These are phyloP conservation scores for Neosilurus hyrtlii DNA, from an alignment of 2,797 vertebrate genomes.

Conservation along the genomic window DNA sequence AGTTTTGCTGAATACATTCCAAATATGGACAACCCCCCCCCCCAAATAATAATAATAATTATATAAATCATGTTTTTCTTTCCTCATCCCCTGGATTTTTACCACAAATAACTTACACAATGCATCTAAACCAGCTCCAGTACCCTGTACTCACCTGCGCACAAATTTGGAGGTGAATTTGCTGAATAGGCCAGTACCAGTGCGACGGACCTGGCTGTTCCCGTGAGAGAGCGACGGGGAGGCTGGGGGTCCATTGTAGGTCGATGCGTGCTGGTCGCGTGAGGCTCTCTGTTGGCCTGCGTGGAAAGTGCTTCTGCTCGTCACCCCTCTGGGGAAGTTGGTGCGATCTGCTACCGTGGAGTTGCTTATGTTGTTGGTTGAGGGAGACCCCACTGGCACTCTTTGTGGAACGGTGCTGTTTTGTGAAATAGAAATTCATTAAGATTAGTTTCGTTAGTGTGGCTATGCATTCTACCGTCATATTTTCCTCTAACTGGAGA, in stretches of 20 bases:
- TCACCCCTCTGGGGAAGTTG: slow-evolving; percentile 77
- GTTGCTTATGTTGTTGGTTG: slow-evolving; percentile 80
- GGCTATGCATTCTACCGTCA: too few species aligned
- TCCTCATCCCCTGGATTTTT: not conserved
- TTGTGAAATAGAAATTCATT: slow-evolving; percentile 30
- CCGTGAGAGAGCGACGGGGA: slow-evolving; percentile 73
- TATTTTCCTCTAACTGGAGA: not conserved
- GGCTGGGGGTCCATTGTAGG: slow-evolving; percentile 72
- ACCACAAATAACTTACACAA: not conserved
- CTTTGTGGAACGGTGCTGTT: slow-evolving; percentile 73
- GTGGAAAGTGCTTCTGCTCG: slow-evolving; percentile 79
- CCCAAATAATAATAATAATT: too few species aligned
- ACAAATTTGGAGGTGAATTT: slow-evolving; percentile 85
- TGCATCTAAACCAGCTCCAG: not conserved
- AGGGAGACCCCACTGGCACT: slow-evolving; percentile 75
- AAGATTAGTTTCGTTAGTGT: slow-evolving; percentile 10
- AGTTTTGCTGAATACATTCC: not conserved
- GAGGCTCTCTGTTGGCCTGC: slow-evolving; percentile 79
- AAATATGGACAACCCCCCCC: not conserved
- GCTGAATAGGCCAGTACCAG: slow-evolving; percentile 80
- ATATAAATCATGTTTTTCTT: not conserved
- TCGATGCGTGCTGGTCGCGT: slow-evolving; percentile 75
- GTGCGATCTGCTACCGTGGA: slow-evolving; percentile 73
- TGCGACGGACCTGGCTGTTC: slow-evolving; percentile 76
- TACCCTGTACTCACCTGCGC: slow-evolving; percentile 73